Base-by-base conservation (phyloP, 1,140 invertebrate species). In the Nasonia vitripennis region DNA sequence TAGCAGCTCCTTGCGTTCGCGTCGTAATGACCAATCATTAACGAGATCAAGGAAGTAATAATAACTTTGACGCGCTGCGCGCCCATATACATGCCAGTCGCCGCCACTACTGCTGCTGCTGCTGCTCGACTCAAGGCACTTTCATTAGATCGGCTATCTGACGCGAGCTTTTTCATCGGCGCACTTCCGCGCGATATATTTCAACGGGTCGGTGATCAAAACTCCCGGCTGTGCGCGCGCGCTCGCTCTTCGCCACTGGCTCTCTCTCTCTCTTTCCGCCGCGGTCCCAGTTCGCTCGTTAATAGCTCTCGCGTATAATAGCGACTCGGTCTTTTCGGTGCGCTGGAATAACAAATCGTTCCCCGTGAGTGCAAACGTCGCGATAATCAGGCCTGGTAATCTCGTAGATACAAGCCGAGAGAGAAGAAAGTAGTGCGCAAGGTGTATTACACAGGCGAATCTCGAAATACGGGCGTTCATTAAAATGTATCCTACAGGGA, bases 351-450 rank as follows among this genome's bases (percentile, higher is more conserved):
- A 91, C 88, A 91, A 91, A 91, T 91, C 87, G 90, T 86, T 86
- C 87, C 88, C 88, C 87, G 87, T 88, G 89, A 88, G 88, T 90
- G 89, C 87, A 90, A 91, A 91, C 86, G 89, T 91, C 89, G 88
- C 90, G 89, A 91, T 91, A 91, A 91, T 90, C 88, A 89, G 86
- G 86, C 87, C 77, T 87, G 78, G 89, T 91, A 90, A 91, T 90
- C 89, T 91, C 55, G 20, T 62, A 62, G 55, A n/a, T 62, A n/a
- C 55, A 37, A 11, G 17, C 67, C 10, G 55, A 55, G 27, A 78
- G 75, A 81, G 74, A 48, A 70, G 14, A 79, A 17, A 12, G 17
- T 41, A 31, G 27, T 34, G 9, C 17, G 55, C 55, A 62, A 62
- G 55, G 55, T 62, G 55, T 62, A 62, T 62, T 62, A n/a, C 55